These are phyloP conservation scores for Xiphydria camelus DNA, from an alignment of 2,888 invertebrate species.

Conservation along the genomic window DNA sequence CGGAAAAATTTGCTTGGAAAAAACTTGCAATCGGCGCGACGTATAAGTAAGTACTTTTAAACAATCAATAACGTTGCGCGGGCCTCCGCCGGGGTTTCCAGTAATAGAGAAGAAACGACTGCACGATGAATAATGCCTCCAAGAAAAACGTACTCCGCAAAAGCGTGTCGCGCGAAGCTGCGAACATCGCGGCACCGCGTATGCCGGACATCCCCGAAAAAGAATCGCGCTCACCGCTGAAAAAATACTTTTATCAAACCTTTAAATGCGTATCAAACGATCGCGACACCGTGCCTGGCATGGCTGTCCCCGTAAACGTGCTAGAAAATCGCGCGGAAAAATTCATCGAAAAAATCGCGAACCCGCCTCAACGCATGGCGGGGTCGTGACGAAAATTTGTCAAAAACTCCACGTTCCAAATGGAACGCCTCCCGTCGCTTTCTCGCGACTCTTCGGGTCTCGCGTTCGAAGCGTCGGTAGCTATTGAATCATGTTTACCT, in stretches of 20 bases:
- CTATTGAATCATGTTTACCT: conserved; percentile 42
- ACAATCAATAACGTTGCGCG: not conserved
- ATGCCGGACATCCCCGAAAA: too few relatives aligned
- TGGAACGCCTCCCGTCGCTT: not conserved
- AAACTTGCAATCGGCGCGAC: conserved; percentile 2
- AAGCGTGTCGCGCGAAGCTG: too few relatives aligned
- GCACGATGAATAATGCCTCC: conserved; percentile 30
- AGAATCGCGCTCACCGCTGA: too few relatives aligned
- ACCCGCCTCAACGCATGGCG: too few relatives aligned
- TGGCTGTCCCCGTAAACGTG: not conserved
- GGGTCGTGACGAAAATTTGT: too few relatives aligned
- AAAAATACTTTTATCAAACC: not conserved
- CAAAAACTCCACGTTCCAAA: not conserved
- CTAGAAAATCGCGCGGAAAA: not conserved
- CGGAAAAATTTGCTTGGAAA: too few relatives aligned
- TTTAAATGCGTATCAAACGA: not conserved
- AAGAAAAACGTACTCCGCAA: conserved; percentile 30
- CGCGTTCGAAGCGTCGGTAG: conserved; percentile 5
- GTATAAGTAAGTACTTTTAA: conserved; percentile 2
- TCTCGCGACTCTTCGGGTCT: not conserved
- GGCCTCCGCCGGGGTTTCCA: conserved; percentile 17
- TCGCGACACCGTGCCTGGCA: not conserved
- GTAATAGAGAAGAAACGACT: conserved; percentile 16
- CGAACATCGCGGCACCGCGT: too few relatives aligned
- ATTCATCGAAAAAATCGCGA: too few relatives aligned